Evolutionary conservation across 2,888 invertebrate genomes (phyloP), one percentile per base, ranked within the genome.

Genomic region (Eupithecia insigniata): DNA sequence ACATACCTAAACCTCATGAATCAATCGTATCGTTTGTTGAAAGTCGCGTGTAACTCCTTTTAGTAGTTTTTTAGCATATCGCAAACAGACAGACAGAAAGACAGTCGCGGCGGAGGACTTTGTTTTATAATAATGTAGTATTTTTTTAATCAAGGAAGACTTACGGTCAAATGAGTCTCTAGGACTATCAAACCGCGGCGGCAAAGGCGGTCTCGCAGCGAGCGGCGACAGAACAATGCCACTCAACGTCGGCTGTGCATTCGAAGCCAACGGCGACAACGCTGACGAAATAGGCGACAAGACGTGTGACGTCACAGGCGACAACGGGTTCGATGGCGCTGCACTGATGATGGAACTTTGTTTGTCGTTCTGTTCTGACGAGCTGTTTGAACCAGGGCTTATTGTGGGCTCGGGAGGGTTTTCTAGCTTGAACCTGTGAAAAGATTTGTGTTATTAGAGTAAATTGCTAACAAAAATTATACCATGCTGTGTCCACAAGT

Each of bases 381-480:
- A 94, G 72, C 94, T 94, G 78, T 94, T 94, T 0, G 94, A 94
- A 0, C 94, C 92, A 0, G 94, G 94, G 76, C 94, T 94, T n/a
- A 93, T 82, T 1, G 92, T 92, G 2, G 92, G 88, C 66, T 91
- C 94, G 1, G 90, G 89, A 0, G 90, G 78, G 51, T 88, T 90
- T 76, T 92, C 93, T 2, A 93, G 78, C 79, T 92, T 92, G 79
- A 93, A 93, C 80, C 93, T 93, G 69, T 26, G 8, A 55, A 68
- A 0, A 67, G 0, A n/a, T n/a, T 8, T 34, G 3, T 16, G 34
- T 36, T 22, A 34, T n/a, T n/a, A n/a, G n/a, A 16, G 12, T 60
- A 28, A 12, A 0, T 60, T 30, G 58, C 28, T 26, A 60, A 12
- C n/a, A 26, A 16, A 43, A 16, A 43, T 39, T 36, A 36, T 36